Conservation (phyloP, 2,888 invertebrate genomes). For the Parnassius mnemosyne region DNA sequence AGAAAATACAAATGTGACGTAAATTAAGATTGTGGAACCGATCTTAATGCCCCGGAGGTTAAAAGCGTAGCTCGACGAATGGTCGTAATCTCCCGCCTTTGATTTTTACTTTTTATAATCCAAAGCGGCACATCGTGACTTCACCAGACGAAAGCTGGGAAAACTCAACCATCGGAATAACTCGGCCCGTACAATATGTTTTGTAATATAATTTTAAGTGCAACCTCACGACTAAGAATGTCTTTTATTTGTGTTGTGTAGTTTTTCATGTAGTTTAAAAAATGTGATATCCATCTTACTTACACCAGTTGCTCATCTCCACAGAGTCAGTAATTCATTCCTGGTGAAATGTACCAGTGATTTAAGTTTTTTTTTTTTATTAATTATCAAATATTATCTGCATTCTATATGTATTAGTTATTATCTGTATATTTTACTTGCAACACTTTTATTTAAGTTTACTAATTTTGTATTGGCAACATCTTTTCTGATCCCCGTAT, state of each 20-base stretch:
- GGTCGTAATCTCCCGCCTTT: constrained; percentile 17
- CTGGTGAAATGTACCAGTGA: too few relatives aligned
- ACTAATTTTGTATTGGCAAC: too few relatives aligned
- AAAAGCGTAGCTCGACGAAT: constrained; percentile 1
- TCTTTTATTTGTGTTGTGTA: background rate
- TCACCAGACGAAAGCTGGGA: constrained; percentile 14
- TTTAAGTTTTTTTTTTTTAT: too few relatives aligned
- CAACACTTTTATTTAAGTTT: too few relatives aligned
- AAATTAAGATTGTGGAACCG: constrained; percentile 9
- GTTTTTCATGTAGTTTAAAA: background rate
- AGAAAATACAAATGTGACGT: constrained; percentile 2
- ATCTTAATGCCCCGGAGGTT: constrained; percentile 6
- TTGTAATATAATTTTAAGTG: constrained; percentile 8
- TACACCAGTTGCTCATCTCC: too few relatives aligned
- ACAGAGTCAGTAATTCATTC: too few relatives aligned
- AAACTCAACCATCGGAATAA: constrained; percentile 4
- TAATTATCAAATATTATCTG: too few relatives aligned
- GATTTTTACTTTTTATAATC: constrained; percentile 18
- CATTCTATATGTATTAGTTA: too few relatives aligned
- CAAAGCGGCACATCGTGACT: constrained; percentile 20
- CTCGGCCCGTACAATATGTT: background rate
- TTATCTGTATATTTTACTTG: too few relatives aligned
- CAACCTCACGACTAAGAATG: constrained; percentile 6
- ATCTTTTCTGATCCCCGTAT: too few relatives aligned
- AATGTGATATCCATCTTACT: background rate